Conservation (phyloP, 2,113 vertebrate species). For the Varanus salvator region DNA sequence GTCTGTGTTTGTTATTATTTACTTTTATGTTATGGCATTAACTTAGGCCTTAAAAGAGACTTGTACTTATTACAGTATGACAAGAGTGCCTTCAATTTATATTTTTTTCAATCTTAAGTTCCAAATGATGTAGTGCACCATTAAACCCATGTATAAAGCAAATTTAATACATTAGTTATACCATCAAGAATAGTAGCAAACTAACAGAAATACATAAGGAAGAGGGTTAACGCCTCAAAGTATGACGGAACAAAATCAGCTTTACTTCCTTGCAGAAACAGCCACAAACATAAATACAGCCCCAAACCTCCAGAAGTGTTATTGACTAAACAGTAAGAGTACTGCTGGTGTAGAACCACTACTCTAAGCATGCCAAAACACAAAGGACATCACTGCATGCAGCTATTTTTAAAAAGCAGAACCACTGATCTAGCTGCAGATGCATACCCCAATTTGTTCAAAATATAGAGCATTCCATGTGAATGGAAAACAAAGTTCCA, state of each 20-base stretch:
- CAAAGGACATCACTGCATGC: neutral
- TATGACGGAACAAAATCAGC: neutral
- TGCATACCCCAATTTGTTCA: neutral
- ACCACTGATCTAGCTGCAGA: neutral
- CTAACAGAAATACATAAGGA: neutral
- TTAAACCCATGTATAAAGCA: neutral
- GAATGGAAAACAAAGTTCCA: neutral
- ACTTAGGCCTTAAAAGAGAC: neutral
- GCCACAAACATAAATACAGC: neutral
- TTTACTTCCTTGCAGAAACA: neutral
- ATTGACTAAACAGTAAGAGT: neutral
- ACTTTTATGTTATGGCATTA: neutral
- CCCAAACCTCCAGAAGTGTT: neutral
- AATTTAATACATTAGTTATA: neutral
- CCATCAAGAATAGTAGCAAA: neutral
- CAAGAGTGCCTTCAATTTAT: neutral
- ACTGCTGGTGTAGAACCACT: neutral
- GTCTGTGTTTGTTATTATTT: too few relatives aligned
- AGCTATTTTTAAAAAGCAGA: neutral
- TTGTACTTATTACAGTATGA: neutral
- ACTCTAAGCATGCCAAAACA: neutral
- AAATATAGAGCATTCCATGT: too few relatives aligned
- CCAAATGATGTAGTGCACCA: neutral
- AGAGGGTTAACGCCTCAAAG: neutral
- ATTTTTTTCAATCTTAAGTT: neutral